Evolutionary conservation across 2,113 vertebrate species (phyloP).

Genomic region (Octodon degus): DNA sequence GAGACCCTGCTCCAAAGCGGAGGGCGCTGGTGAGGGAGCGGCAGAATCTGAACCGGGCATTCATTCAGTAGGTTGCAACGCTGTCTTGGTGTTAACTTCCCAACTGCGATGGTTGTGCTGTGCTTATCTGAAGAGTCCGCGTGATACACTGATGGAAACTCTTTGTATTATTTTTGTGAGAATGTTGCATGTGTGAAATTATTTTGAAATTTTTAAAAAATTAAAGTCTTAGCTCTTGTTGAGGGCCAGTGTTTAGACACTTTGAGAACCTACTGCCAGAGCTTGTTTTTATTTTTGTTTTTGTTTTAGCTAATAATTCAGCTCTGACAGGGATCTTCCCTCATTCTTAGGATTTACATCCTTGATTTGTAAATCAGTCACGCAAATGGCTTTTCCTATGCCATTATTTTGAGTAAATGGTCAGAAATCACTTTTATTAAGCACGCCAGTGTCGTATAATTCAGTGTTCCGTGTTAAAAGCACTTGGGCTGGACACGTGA

Average conservation of each 20-base stretch:
- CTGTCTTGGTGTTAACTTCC: neutral
- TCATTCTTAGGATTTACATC: neutral
- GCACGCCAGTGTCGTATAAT: neutral
- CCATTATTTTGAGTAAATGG: constrained; percentile 51
- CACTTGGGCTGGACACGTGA: neutral
- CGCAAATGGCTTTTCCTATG: constrained; percentile 31
- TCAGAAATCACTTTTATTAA: constrained; percentile 61
- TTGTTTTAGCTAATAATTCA: constrained; percentile 29
- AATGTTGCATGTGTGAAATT: neutral
- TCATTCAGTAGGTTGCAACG: neutral
- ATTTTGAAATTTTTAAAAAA: constrained; percentile 2
- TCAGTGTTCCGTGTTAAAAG: constrained; percentile 14
- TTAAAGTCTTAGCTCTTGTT: neutral
- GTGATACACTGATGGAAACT: neutral
- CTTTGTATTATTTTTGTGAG: neutral
- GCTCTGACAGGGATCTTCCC: neutral
- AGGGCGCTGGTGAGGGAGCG: neutral
- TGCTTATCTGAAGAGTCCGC: neutral
- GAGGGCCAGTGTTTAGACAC: neutral
- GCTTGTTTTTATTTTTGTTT: neutral
- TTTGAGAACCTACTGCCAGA: constrained; percentile 22
- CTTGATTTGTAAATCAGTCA: constrained; percentile 39
- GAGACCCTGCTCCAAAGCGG: neutral
- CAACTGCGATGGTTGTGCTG: neutral
- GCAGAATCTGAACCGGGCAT: neutral